These are phyloP conservation scores for Drusus annulatus DNA, from an alignment of 1,140 invertebrate species.

Conservation along the genomic window DNA sequence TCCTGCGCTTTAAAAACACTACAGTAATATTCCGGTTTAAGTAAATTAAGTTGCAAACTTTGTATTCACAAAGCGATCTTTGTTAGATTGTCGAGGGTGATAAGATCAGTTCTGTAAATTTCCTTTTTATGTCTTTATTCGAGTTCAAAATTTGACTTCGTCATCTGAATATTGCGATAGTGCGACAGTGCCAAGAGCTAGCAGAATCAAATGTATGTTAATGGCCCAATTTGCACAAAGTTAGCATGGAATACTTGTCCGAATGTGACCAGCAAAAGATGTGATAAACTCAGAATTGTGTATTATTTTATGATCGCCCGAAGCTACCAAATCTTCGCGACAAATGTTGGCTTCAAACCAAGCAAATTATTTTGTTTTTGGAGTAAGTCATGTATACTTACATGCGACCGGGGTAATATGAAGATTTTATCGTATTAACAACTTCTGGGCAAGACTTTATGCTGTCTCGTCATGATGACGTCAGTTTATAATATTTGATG, in stretches of 20 bases:
- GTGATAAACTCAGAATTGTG: not conserved
- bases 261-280: not conserved
- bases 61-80: too few species aligned
- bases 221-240: constrained; percentile 11
- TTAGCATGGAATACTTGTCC: not conserved
- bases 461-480: not conserved
- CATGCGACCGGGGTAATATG: not conserved
- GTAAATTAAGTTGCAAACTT: too few species aligned
- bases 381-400: not conserved
- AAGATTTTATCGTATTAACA: not conserved
- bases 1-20: too few species aligned
- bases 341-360: constrained; percentile 15
- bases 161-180: too few species aligned
- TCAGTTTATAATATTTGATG: not conserved
- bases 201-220: not conserved
- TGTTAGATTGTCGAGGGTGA: too few species aligned
- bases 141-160: too few species aligned
- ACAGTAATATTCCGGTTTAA: too few species aligned
- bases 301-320: not conserved
- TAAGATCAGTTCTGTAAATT: too few species aligned
- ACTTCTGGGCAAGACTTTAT: constrained; percentile 2
- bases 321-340: not conserved
- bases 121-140: too few species aligned
- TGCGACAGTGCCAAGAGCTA: not conserved
- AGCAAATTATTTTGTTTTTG: constrained; percentile 1